A percentile compares a stretch with the other conserved stretches of the same genome.
phyloP scores from a whole-genome alignment of 2,113 vertebrate species.

The Apteryx mantelli region DNA sequence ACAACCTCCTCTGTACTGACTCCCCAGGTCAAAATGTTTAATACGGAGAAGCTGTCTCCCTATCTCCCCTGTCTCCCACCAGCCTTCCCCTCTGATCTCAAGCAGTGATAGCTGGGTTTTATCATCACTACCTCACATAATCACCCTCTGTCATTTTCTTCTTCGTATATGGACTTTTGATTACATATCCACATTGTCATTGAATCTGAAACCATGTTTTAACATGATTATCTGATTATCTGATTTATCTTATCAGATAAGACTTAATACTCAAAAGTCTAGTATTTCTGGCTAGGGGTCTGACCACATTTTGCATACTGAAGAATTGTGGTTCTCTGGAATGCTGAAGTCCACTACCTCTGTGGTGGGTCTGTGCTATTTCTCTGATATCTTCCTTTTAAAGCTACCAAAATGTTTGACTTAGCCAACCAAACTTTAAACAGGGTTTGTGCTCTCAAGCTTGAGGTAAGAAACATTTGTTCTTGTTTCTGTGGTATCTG shows the following conservation, averaged over 20 bases:
- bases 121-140: background rate
- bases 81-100: background rate
- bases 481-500: background rate
- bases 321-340: background rate
- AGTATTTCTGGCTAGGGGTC: background rate
- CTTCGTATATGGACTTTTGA: background rate
- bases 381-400: background rate
- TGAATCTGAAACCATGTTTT: background rate
- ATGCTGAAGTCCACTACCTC: background rate
- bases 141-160: fast-evolving
- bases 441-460: background rate
- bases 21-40: background rate
- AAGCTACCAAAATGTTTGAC: background rate
- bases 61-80: background rate
- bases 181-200: background rate
- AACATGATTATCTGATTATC: background rate
- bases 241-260: background rate
- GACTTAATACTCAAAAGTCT: background rate
- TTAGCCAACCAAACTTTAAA: background rate
- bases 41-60: background rate
- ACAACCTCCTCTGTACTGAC: background rate
- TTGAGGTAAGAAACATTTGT: background rate
- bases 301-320: background rate
- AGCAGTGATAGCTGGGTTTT: background rate
- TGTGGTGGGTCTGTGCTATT: background rate